Conservation (phyloP, 2,113 vertebrate species). For the Melanocharis versteri region DNA sequence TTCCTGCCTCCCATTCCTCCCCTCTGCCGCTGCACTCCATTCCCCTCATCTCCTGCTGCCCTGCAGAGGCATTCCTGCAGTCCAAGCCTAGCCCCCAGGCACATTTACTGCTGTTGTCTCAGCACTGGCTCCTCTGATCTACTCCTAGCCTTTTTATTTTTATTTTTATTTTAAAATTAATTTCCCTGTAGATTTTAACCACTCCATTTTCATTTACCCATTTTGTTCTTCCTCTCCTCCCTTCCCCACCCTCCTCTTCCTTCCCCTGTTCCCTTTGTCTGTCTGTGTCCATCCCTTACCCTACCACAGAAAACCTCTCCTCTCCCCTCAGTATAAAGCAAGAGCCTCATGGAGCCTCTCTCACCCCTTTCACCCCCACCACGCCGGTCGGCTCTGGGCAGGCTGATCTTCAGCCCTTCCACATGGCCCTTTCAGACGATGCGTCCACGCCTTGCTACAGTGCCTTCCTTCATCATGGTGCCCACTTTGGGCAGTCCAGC, state of each 20-base stretch:
- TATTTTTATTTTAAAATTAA: slow-evolving; percentile 63
- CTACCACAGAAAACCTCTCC: slow-evolving; percentile 84
- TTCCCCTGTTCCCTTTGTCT: slow-evolving; percentile 65
- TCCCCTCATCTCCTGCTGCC: slow-evolving; percentile 10
- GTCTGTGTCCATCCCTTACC: slow-evolving; percentile 65
- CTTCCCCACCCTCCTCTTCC: slow-evolving; percentile 63
- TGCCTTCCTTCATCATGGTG: slow-evolving; percentile 78
- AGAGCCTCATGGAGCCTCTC: slow-evolving; percentile 89
- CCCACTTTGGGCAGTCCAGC: slow-evolving; percentile 85
- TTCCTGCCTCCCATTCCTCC: background rate
- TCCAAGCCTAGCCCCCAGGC: slow-evolving; percentile 32
- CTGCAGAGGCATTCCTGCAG: slow-evolving; percentile 32
- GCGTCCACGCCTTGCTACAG: slow-evolving; percentile 85
- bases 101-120: slow-evolving; percentile 39
- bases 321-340: slow-evolving; percentile 87
- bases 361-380: slow-evolving; percentile 88
- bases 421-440: slow-evolving; percentile 85
- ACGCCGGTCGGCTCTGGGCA: slow-evolving; percentile 83
- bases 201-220: slow-evolving; percentile 74
- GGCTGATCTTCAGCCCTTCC: slow-evolving; percentile 87
- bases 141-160: slow-evolving; percentile 64
- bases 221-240: slow-evolving; percentile 72
- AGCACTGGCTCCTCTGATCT: slow-evolving; percentile 53
- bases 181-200: slow-evolving; percentile 71
- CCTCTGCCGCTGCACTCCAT: slow-evolving; percentile 34